Conservation (phyloP, 2,113 vertebrate species). For the Dicerorhinus sumatrensis region DNA sequence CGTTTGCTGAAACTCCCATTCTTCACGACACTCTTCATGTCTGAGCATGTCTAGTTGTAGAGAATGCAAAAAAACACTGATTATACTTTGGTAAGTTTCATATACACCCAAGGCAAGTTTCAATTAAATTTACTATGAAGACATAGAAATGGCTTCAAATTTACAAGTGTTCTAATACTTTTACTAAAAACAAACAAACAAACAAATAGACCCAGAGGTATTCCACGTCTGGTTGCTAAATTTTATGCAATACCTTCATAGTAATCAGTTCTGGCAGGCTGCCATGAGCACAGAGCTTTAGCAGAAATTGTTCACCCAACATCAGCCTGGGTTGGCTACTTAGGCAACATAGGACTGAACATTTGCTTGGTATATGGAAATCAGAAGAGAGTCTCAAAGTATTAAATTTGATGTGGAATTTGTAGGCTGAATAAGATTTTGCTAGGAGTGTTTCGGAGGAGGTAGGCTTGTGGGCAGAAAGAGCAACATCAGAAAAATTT, state of each 20-base stretch:
- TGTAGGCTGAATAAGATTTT: background rate
- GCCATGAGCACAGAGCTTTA: background rate
- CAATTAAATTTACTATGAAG: background rate
- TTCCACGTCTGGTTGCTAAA: background rate
- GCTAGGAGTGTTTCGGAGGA: background rate
- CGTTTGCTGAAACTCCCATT: background rate
- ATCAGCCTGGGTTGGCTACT: background rate
- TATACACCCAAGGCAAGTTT: background rate
- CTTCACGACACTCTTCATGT: background rate
- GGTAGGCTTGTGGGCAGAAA: background rate
- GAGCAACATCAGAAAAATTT: background rate
- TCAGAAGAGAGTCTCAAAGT: background rate
- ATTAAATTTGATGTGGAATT: background rate
- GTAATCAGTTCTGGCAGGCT: background rate
- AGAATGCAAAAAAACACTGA: background rate
- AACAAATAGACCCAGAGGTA: background rate
- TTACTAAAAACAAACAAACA: background rate
- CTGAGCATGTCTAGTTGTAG: background rate
- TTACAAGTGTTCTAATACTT: background rate
- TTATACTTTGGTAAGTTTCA: background rate
- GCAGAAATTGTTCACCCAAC: background rate
- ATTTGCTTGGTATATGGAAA: background rate
- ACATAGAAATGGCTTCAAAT: background rate
- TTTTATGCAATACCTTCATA: background rate
- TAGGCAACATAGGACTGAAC: background rate